phyloP scores from a whole-genome alignment of 1,140 invertebrate genomes.

The Portunus trituberculatus region DNA sequence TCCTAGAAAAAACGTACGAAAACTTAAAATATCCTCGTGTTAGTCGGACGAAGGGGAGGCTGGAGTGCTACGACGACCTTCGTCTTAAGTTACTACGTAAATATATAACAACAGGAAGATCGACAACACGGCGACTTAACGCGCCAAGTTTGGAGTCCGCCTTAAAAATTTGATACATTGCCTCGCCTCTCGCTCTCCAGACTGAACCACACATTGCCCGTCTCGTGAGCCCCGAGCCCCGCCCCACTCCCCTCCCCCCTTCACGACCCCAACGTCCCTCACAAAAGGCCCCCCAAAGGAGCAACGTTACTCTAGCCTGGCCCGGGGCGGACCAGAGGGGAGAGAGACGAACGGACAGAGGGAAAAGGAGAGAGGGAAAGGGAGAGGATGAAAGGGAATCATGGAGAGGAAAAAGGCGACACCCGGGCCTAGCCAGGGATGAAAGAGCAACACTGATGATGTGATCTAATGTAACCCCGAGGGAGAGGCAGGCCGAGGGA shows the following conservation, averaged over 20 bases:
- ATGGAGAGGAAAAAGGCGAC: not conserved
- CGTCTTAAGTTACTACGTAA: too few species aligned
- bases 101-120: not conserved
- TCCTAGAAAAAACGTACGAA: not conserved
- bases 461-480: slow-evolving; percentile 12
- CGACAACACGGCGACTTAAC: not conserved
- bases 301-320: not conserved
- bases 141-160: not conserved
- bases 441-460: slow-evolving; percentile 22
- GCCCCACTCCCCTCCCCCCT: not conserved
- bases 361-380: not conserved
- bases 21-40: too few species aligned
- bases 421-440: not conserved
- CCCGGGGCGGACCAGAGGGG: slow-evolving; percentile 3
- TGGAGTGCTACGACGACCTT: too few species aligned
- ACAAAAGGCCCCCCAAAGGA: not conserved
- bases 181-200: not conserved
- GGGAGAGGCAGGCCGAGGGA: not conserved
- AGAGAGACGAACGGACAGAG: not conserved
- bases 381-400: not conserved
- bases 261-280: not conserved
- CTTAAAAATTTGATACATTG: not conserved
- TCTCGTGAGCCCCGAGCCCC: not conserved
- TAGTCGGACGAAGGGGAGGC: too few species aligned
- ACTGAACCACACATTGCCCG: not conserved